Evolutionary conservation across 2,113 vertebrate species (phyloP).

Genomic region (Anoplopoma fimbria): DNA sequence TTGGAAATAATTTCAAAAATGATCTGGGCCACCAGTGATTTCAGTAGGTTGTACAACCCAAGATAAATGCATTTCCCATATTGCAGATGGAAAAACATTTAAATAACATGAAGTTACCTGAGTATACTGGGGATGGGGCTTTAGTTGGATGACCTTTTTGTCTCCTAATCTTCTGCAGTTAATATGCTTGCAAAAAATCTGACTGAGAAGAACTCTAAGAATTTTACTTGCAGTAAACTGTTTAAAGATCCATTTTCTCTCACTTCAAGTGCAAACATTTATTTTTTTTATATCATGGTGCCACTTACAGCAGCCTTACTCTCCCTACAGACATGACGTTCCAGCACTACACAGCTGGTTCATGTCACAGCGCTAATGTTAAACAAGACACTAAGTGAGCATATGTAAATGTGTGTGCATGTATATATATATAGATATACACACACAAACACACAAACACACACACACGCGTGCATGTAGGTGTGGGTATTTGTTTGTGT

Average conservation of each 20-base stretch:
- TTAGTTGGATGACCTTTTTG: background rate
- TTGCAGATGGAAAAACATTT: background rate
- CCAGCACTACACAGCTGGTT: slow-evolving; percentile 24
- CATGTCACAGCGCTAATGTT: slow-evolving; percentile 27
- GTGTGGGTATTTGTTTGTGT: background rate
- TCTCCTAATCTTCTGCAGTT: background rate
- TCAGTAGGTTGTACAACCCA: background rate
- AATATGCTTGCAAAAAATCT: background rate
- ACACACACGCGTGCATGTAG: too few relatives aligned
- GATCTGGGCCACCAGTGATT: background rate
- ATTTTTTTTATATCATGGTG: background rate
- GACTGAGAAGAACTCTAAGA: background rate
- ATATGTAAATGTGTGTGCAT: background rate
- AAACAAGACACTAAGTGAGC: slow-evolving; percentile 28
- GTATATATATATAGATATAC: background rate
- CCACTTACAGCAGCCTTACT: slow-evolving; percentile 2
- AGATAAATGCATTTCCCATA: slow-evolving; percentile 2
- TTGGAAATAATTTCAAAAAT: background rate
- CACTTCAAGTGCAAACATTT: slow-evolving; percentile 2
- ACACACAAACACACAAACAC: too few relatives aligned
- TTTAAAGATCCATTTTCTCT: slow-evolving; percentile 15
- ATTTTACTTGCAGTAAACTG: background rate
- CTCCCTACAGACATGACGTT: slow-evolving; percentile 24
- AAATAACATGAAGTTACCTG: background rate
- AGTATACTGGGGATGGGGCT: background rate